These are phyloP conservation scores for Apotomis turbidana DNA, from an alignment of 2,888 invertebrate genomes.

Conservation along the genomic window DNA sequence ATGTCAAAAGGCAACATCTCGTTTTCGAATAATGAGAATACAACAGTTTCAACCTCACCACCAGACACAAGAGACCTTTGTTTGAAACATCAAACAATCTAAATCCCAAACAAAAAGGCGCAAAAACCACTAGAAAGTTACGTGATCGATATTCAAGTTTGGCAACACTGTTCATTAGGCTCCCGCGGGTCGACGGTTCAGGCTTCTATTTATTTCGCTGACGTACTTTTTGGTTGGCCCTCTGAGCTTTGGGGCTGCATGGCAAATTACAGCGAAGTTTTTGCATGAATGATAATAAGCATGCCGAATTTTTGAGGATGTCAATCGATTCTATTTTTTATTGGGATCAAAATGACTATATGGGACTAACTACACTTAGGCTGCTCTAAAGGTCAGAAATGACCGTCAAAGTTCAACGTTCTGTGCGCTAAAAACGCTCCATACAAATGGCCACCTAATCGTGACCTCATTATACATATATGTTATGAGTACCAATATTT, in stretches of 20 bases:
- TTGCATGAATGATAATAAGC: constrained; percentile 8
- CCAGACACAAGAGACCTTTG: neutral
- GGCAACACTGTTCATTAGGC: constrained; percentile 9
- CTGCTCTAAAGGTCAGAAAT: no score
- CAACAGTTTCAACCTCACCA: neutral
- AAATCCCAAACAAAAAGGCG: neutral
- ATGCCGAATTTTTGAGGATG: no score
- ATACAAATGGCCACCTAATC: no score
- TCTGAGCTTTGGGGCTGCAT: neutral
- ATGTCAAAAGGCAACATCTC: no score
- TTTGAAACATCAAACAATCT: constrained; percentile 12
- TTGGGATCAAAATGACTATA: no score
- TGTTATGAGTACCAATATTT: no score
- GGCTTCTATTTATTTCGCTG: neutral
- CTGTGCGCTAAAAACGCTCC: no score
- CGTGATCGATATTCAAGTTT: constrained; percentile 9
- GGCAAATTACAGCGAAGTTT: neutral
- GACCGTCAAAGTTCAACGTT: no score
- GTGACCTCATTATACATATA: no score
- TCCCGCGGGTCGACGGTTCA: neutral
- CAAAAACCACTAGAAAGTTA: constrained; percentile 7
- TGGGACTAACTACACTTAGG: no score
- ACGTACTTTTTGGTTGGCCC: neutral
- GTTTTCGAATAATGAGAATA: no score
- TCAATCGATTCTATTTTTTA: no score